Evolutionary conservation across 2,797 vertebrate species (phyloP).

Genomic region (Alca torda): DNA sequence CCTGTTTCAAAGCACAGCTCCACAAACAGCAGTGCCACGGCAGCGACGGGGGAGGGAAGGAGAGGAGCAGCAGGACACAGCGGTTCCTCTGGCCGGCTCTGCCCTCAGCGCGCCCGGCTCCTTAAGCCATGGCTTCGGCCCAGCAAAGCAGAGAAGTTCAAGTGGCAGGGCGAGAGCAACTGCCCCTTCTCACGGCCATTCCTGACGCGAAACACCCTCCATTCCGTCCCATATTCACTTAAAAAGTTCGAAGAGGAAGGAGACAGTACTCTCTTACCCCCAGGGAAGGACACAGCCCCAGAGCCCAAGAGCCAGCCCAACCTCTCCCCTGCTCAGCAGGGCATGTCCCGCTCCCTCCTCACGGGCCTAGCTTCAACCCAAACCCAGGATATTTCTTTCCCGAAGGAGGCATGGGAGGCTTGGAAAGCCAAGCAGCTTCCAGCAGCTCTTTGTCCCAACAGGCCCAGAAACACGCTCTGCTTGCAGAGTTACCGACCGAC

Average conservation of each 20-base stretch:
- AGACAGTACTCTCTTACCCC: accelerated
- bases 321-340: not conserved
- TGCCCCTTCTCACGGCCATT: not conserved
- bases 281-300: not conserved
- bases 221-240: not conserved
- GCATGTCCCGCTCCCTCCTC: not conserved
- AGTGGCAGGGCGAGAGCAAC: not conserved
- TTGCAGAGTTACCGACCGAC: accelerated
- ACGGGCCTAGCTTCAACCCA: not conserved
- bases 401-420: not conserved
- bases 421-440: not conserved
- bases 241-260: not conserved
- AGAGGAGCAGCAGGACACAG: not conserved
- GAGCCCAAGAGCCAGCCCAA: not conserved
- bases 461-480: not conserved
- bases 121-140: accelerated
- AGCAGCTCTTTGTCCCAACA: not conserved
- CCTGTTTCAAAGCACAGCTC: constrained; percentile 49
- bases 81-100: accelerated
- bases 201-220: not conserved
- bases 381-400: not conserved
- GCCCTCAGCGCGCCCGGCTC: not conserved
- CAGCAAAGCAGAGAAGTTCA: not conserved
- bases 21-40: not conserved
- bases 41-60: not conserved